Percentiles rank a stretch among this genome's conserved stretches.
Evolutionary conservation across 2,113 vertebrate genomes (phyloP).

Genomic region (Etheostoma cragini): DNA sequence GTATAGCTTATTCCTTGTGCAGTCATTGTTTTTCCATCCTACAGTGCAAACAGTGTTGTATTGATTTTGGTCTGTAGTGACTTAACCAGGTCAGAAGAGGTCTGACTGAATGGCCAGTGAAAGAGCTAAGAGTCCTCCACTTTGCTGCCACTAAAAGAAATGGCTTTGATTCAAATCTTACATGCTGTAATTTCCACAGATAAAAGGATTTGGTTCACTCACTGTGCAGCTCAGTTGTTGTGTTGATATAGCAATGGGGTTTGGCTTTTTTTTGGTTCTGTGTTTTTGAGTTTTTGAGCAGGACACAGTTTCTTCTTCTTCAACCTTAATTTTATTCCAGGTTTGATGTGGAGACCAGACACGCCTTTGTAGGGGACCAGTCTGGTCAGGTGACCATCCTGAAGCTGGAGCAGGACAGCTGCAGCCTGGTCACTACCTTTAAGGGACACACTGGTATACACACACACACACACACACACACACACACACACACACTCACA

Average conservation of each 20-base stretch:
- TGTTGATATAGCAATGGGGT: too few species aligned
- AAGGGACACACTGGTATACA: conserved; percentile 95
- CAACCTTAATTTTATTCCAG: conserved; percentile 81
- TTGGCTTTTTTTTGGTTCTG: not conserved
- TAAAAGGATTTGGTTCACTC: not conserved
- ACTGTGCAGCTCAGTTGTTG: not conserved
- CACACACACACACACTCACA: not conserved
- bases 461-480: conserved; percentile 9
- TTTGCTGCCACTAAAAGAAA: not conserved
- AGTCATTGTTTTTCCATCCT: not conserved
- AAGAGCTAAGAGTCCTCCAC: conserved; percentile 12
- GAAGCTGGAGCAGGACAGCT: conserved; percentile 96
- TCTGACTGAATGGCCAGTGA: not conserved
- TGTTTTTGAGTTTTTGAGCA: not conserved
- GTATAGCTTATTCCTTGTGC: not conserved
- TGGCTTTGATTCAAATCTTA: not conserved
- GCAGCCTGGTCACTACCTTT: conserved; percentile 95
- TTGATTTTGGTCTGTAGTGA: conserved; percentile 36
- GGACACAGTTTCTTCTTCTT: conserved; percentile 61
- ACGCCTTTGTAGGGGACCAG: conserved; percentile 96
- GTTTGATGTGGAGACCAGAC: conserved; percentile 97
- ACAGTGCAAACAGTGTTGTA: not conserved
- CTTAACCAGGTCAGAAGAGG: conserved; percentile 49
- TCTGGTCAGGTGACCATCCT: conserved; percentile 99
- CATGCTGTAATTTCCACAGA: not conserved